These are phyloP conservation scores for Orchestia grillus DNA, from an alignment of 1,140 invertebrate species.

Conservation along the genomic window DNA sequence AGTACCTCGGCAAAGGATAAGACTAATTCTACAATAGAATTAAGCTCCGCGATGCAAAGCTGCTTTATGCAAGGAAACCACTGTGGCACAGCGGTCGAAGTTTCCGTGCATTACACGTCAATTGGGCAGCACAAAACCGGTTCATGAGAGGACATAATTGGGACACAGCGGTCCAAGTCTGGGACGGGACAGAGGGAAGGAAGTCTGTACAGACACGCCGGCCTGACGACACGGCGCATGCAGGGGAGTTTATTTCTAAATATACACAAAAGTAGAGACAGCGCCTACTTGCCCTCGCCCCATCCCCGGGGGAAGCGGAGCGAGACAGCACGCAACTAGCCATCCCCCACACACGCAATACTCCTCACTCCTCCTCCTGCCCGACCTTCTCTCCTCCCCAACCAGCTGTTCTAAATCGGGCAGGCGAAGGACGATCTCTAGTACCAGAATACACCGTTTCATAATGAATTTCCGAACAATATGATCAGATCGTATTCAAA, in stretches of 20 bases:
- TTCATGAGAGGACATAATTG: too few species aligned
- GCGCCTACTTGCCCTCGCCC: not conserved
- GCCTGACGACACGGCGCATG: not conserved
- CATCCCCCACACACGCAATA: not conserved
- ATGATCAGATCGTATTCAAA: not conserved
- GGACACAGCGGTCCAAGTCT: not conserved
- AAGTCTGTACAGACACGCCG: not conserved
- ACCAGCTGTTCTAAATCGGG: not conserved
- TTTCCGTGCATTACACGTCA: too few species aligned
- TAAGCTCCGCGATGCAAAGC: too few species aligned
- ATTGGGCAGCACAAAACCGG: too few species aligned
- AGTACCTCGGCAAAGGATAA: too few species aligned
- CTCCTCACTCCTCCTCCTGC: not conserved
- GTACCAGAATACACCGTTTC: not conserved
- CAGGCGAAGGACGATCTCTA: not conserved
- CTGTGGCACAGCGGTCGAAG: too few species aligned
- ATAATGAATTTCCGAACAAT: not conserved
- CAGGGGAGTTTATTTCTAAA: constrained; percentile 1
- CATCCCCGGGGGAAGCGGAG: not conserved
- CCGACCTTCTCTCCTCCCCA: not conserved
- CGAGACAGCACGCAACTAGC: not conserved
- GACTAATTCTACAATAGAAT: too few species aligned
- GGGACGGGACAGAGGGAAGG: not conserved
- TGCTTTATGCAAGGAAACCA: too few species aligned
- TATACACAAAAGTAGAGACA: not conserved